Evolutionary conservation across 2,797 vertebrate genomes (phyloP), one percentile per base, ranked within the genome.

Genomic region (Anomalospiza imberbis): DNA sequence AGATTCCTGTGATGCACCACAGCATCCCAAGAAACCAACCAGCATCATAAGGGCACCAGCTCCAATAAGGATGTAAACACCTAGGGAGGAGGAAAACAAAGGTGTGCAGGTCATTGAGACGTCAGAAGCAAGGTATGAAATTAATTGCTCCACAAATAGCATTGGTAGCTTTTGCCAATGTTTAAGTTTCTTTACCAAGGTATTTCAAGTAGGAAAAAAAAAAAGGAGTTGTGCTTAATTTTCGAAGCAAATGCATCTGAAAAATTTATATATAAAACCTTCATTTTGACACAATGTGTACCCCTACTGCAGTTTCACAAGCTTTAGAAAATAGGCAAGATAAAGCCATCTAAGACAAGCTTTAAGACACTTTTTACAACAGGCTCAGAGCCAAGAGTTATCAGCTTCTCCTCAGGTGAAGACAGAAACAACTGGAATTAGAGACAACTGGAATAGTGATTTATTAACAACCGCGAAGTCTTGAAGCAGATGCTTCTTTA

Each of bases 21-120:
- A 99, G 92, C 99, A 99, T 95, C 99, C 99, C 89, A 99, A 98
- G 97, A 99, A 99, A 6, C 99, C 99, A 96, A 99, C 99, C 54
- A 99, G 95, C 99, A 99, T 99, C 98, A 99, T 99, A 91, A 99
- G 98, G 8, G 98, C 99, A 48, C 99, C 99, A 26, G 98, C 99
- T 82, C 97, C 99, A 71, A 99, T 99, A 74, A 99, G 98, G 94
- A 99, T 98, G 87, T 99, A 99, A 48, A 99, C 98, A 77, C 99
- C 99, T 99, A 45, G 2, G 42, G 60, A 67, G 29, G 22, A 31
- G 2, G 31, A 36, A 61, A 65, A 68, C n/a, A 78, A 24, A 80
- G 1, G 3, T 17, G 50, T 10, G 53, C 21, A 45, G 19, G 12
- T 40, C 47, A 25, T 0, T 61, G 34, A 86, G 26, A 78, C 18